Conservation (phyloP, 2,113 vertebrate species). For the Baryphthengus martii region DNA sequence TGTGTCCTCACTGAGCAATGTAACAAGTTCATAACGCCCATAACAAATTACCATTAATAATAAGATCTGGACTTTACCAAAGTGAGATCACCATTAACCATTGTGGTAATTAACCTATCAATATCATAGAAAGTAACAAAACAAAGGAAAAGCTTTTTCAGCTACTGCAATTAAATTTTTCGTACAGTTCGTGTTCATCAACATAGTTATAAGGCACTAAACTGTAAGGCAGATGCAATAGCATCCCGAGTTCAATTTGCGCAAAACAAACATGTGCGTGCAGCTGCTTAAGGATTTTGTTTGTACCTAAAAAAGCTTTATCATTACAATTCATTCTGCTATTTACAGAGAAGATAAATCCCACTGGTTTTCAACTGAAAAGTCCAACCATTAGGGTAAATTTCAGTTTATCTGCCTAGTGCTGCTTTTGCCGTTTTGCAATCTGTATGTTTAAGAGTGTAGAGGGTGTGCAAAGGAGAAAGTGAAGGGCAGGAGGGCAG, state of each 20-base stretch:
- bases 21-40: background rate
- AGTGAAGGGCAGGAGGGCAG: background rate
- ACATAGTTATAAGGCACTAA: background rate
- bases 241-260: background rate
- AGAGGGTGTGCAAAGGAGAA: rapidly evolving
- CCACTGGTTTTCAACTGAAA: background rate
- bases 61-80: background rate
- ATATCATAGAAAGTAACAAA: background rate
- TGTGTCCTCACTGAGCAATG: background rate
- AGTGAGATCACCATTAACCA: background rate
- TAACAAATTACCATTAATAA: background rate
- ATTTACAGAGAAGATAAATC: background rate
- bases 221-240: background rate
- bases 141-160: background rate
- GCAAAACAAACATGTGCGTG: background rate
- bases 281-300: background rate
- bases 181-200: background rate
- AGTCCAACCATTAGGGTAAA: background rate
- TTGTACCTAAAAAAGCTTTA: background rate
- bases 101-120: background rate
- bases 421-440: background rate
- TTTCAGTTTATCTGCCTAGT: background rate
- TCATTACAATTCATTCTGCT: background rate
- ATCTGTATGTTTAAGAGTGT: background rate
- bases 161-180: background rate